Evolutionary conservation across 2,797 vertebrate species (phyloP), one percentile per base, ranked within the genome.

Genomic region (Odontamblyopus rebecca): DNA sequence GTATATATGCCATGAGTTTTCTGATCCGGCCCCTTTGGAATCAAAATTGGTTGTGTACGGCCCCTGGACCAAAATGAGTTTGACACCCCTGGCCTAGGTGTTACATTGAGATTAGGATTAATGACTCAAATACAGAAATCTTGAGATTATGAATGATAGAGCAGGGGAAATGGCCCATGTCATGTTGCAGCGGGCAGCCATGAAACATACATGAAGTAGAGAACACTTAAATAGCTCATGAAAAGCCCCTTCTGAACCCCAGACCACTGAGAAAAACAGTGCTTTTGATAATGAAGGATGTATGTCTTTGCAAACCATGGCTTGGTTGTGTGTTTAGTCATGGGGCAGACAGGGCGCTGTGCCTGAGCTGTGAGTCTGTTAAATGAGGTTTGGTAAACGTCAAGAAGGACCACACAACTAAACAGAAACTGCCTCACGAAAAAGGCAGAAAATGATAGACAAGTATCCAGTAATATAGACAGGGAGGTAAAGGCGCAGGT

Each of bases 191-290:
- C 64, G 74, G 85, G 80, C 77, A 53, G 35, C 63, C 77, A 76
- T 30, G 16, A 72, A 81, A 81, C 71, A 68, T 56, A 56, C 82
- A 73, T 86, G 85, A 91, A 75, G 68, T 75, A 90, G 79, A 68
- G 76, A n/a, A 38, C 48, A 61, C 74, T 89, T 92, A 89, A 93
- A 93, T 93, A 92, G 89, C 81, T 85, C 83, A 90, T 89, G 87
- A 84, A 89, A 90, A 78, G 67, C 67, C 78, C 75, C 79, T 81
- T 88, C 80, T 85, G 78, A 76, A 61, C 68, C 84, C 79, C 66
- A 59, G 69, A 80, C 84, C 77, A 76, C 76, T 67, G 80, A 77
- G 81, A 79, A 79, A 73, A 74, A 78, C 68, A 7, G 41, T 64
- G 80, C 61, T 41, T 35, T 81, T 61, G 69, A 57, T 68, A 3